Evolutionary conservation across 2,888 invertebrate genomes (phyloP).

Genomic region (Thecophora atra): DNA sequence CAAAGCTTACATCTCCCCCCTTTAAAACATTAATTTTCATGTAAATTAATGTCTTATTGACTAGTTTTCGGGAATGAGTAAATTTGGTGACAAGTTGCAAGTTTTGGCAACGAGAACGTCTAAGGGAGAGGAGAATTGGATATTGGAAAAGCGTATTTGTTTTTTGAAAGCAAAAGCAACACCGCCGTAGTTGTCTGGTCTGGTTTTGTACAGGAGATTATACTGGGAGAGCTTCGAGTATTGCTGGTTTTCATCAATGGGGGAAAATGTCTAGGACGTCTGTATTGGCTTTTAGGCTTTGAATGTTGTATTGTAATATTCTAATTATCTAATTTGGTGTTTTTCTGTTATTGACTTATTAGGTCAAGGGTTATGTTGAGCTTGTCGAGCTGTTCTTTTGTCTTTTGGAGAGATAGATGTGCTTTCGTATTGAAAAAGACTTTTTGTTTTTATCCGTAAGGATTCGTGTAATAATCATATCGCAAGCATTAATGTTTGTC

Average conservation of each 20-base stretch:
- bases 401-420: too few relatives aligned
- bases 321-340: too few relatives aligned
- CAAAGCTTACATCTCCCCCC: too few relatives aligned
- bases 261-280: background rate
- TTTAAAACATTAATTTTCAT: too few relatives aligned
- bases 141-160: background rate
- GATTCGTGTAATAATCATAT: too few relatives aligned
- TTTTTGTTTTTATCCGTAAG: too few relatives aligned
- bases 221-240: background rate
- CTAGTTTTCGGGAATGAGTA: background rate
- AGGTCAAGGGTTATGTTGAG: too few relatives aligned
- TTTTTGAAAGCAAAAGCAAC: background rate
- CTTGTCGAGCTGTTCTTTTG: too few relatives aligned
- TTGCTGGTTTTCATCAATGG: background rate
- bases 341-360: too few relatives aligned
- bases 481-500: too few relatives aligned
- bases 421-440: too few relatives aligned
- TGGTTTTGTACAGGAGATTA: background rate
- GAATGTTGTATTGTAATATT: slow-evolving; percentile 3
- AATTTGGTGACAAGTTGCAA: background rate
- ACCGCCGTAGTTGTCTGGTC: background rate
- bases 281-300: background rate
- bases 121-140: background rate
- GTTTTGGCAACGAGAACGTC: background rate
- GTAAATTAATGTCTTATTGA: too few relatives aligned